A percentile compares a stretch with the other conserved stretches of the same genome.
Conservation (phyloP, 2,113 vertebrate species). For the Percina caprodes region DNA sequence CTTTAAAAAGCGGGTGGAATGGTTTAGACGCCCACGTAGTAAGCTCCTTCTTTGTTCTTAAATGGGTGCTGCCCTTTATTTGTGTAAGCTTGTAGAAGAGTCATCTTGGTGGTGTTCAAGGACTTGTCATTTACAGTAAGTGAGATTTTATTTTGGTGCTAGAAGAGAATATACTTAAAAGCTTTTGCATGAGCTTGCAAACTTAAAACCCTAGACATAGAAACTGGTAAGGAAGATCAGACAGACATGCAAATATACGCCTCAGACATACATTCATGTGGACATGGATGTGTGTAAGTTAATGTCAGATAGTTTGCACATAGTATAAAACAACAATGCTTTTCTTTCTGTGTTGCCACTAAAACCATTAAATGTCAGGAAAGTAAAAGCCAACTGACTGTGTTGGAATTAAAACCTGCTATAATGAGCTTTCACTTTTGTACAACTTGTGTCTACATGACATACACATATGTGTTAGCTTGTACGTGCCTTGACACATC, state of each 20-base stretch:
- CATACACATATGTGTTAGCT: conserved; percentile 6
- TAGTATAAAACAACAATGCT: conserved; percentile 13
- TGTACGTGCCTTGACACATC: conserved; percentile 21
- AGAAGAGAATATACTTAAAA: conserved; percentile 16
- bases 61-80: conserved; percentile 20
- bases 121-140: background rate
- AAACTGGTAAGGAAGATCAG: conserved; percentile 6
- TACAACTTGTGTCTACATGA: conserved; percentile 6
- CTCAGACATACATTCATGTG: conserved; percentile 35
- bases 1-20: too few species aligned
- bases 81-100: conserved; percentile 5
- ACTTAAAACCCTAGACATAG: conserved; percentile 1
- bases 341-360: conserved; percentile 2
- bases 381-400: conserved; percentile 54
- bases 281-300: conserved; percentile 10
- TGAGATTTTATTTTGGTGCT: conserved; percentile 50
- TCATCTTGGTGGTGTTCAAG: conserved; percentile 42
- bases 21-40: too few species aligned
- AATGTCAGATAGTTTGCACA: conserved; percentile 33
- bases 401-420: conserved; percentile 40
- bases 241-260: background rate
- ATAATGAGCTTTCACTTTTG: conserved; percentile 27
- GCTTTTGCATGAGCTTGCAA: conserved; percentile 35
- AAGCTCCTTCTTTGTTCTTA: conserved; percentile 16
- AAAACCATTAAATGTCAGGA: conserved; percentile 54